These are phyloP conservation scores for Enchytraeus crypticus DNA, from an alignment of 2,888 invertebrate species.

Conservation along the genomic window DNA sequence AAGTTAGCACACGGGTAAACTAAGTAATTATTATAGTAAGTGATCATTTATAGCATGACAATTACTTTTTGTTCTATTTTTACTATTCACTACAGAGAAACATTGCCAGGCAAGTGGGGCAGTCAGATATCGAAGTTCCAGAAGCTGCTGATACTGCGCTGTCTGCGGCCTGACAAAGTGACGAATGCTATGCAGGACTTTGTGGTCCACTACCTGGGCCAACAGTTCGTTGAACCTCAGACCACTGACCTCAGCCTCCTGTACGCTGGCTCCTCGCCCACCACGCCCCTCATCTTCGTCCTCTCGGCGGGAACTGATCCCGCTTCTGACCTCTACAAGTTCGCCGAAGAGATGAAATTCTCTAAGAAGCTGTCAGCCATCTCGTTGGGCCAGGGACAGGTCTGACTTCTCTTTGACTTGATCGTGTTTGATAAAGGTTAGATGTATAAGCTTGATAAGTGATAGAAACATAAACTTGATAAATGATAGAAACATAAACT, in stretches of 20 bases:
- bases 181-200: conserved; percentile 53
- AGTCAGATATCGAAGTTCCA: conserved; percentile 45
- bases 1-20: no score
- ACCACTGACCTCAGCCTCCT: conserved; percentile 47
- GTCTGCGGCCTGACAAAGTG: conserved; percentile 48
- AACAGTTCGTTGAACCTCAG: conserved; percentile 51
- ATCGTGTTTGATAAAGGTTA: neutral
- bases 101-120: conserved; percentile 45
- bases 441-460: no score
- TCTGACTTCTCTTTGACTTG: conserved; percentile 18
- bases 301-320: conserved; percentile 50
- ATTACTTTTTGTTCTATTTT: no score
- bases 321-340: conserved; percentile 50
- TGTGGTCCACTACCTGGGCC: conserved; percentile 46
- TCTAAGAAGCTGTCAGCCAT: conserved; percentile 62
- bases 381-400: conserved; percentile 78
- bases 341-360: conserved; percentile 53
- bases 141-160: conserved; percentile 46
- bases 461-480: no score
- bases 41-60: no score
- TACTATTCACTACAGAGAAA: conserved; percentile 41
- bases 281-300: conserved; percentile 50
- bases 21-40: no score
- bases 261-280: conserved; percentile 50
- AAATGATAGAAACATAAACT: no score